Evolutionary conservation across 2,888 invertebrate genomes (phyloP).

Genomic region (Megalurothrips usitatus): DNA sequence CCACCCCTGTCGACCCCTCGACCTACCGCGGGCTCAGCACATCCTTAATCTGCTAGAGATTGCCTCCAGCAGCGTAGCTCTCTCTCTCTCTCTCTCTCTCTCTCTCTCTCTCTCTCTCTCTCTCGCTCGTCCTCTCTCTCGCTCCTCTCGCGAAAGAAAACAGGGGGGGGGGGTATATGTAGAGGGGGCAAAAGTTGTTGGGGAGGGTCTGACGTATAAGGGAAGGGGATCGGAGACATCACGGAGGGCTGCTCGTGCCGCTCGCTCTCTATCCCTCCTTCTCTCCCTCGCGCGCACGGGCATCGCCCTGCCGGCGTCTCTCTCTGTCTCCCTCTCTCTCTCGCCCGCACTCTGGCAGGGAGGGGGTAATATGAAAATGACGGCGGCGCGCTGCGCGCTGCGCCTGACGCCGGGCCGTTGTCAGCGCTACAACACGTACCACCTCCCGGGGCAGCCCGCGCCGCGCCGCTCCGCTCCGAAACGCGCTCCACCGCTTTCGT

Average conservation of each 20-base stretch:
- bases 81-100: neutral
- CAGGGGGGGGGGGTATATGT: too few relatives aligned
- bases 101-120: neutral
- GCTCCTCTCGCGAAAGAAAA: neutral
- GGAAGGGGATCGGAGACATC: neutral
- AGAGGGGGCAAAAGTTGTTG: too few relatives aligned
- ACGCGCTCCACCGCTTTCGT: conserved; percentile 3
- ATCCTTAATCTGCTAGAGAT: neutral
- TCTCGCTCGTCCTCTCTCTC: neutral
- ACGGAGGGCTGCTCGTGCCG: neutral
- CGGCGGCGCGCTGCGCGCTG: too few relatives aligned
- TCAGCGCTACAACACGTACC: too few relatives aligned
- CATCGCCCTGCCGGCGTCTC: neutral
- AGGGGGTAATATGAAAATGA: too few relatives aligned
- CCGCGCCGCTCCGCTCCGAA: neutral
- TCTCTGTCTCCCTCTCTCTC: neutral
- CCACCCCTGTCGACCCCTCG: neutral
- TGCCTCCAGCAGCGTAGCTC: conserved; percentile 27
- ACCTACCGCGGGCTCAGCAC: neutral
- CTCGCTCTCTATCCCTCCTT: neutral
- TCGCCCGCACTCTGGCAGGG: neutral
- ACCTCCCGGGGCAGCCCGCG: neutral
- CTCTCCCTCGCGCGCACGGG: neutral
- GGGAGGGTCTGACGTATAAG: too few relatives aligned
- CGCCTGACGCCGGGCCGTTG: too few relatives aligned